phyloP scores from a whole-genome alignment of 2,113 vertebrate genomes.

The Clarias gariepinus region DNA sequence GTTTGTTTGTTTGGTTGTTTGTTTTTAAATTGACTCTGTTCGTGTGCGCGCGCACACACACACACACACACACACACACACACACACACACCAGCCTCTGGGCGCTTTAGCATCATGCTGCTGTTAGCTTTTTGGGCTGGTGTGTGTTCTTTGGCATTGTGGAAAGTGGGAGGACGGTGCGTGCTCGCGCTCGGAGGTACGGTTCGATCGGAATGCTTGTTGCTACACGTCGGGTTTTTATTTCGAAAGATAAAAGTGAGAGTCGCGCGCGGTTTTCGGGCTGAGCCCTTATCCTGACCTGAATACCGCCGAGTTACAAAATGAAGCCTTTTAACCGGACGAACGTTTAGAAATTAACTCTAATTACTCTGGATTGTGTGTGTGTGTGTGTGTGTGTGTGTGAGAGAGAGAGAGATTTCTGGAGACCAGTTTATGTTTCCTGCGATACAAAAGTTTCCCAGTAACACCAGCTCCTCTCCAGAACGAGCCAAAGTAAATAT shows the following conservation, averaged over 20 bases:
- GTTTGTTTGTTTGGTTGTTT: background rate
- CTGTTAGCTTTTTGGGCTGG: constrained; percentile 12
- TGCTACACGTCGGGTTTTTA: constrained; percentile 27
- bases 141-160: constrained; percentile 28
- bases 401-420: constrained; percentile 14
- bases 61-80: background rate
- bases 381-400: constrained; percentile 18
- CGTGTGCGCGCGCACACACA: background rate
- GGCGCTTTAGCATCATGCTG: constrained; percentile 32
- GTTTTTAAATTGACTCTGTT: background rate
- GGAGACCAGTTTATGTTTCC: constrained; percentile 40
- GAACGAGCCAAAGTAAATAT: constrained; percentile 39
- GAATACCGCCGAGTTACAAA: constrained; percentile 17
- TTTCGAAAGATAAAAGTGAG: background rate
- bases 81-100: background rate
- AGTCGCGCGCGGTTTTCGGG: background rate
- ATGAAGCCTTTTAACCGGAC: background rate
- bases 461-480: constrained; percentile 26
- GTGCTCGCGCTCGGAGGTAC: background rate
- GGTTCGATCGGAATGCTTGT: constrained; percentile 36
- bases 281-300: background rate
- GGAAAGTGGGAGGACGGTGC: background rate
- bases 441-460: constrained; percentile 28
- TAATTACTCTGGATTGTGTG: background rate
- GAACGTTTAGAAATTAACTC: constrained; percentile 22